Base-by-base conservation (phyloP, 2,888 invertebrate species). In the Lochmaea capreae region DNA sequence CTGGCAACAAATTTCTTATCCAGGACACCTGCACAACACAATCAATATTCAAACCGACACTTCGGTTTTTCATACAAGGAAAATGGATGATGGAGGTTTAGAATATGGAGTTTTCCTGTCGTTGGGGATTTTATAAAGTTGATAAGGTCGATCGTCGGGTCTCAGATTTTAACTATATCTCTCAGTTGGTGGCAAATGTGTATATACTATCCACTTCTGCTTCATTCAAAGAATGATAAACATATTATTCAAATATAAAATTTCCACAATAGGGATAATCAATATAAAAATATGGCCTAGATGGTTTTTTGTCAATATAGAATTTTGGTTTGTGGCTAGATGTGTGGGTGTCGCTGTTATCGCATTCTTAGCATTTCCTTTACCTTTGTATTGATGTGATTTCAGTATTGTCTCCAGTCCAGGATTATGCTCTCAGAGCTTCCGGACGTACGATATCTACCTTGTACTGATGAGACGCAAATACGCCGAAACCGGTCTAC, bases 41-140 rank as follows among this genome's bases (percentile, higher is more conserved):
- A 70, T 75, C 75, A 66, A 75, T 75, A 72, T 72, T 75, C 75
- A 69, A 69, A 66, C 22, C 72, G 52, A 67, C 22, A 46, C 57
- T 66, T 67, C n/a, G 33, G 58, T 42, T 72, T 67, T 68, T 67
- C 70, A 46, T 59, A 59, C 54, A 49, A 46, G 42, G 18, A 46
- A 63, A 72, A 69, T 70, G 67, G 61, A 70, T 49, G 46, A 49
- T 26, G 57, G 42, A 49, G 54, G 54, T 42, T 63, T 65, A 49
- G 71, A 65, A 58, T 71, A 71, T 71, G 71, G 71, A 71, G 58
- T 71, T 71, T 65, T 12, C 22, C 65, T 71, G 71, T 71, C 43
- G 65, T 57, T 43, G 22, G 61, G 67, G 72, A 72, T 67, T 62
- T 65, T 73, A 43, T 49, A 68, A 62, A 52, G 67, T 67, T 62